A percentile compares a stretch with the other conserved stretches of the same genome.
Conservation (phyloP, 2,888 invertebrate species). For the Leucophenga maculata region DNA sequence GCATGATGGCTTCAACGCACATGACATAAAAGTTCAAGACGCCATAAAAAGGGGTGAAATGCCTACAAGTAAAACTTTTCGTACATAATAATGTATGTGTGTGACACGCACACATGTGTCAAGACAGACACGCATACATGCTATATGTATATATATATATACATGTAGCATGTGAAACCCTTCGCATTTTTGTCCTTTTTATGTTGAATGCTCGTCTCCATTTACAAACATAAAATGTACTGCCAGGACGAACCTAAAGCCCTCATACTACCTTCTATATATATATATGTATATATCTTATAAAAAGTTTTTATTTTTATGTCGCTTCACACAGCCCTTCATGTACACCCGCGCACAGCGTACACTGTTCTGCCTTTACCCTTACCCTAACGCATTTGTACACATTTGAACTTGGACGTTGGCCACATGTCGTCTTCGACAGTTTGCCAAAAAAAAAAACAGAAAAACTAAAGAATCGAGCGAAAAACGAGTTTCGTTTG, state of each 20-base stretch:
- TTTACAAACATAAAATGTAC: conserved; percentile 35
- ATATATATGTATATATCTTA: conserved; percentile 51
- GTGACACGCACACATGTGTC: conserved; percentile 48
- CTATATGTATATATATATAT: too few relatives aligned
- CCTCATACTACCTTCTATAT: conserved; percentile 32
- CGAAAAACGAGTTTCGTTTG: conserved; percentile 44
- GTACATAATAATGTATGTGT: conserved; percentile 44
- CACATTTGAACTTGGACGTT: conserved; percentile 57
- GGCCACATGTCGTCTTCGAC: conserved; percentile 58
- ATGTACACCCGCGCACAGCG: neutral
- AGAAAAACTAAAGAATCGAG: conserved; percentile 43
- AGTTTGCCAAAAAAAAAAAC: conserved; percentile 24
- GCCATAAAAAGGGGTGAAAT: conserved; percentile 64
- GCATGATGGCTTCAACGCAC: conserved; percentile 27
- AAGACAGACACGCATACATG: conserved; percentile 43
- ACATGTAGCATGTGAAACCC: too few relatives aligned
- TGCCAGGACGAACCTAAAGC: conserved; percentile 43
- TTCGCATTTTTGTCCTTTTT: neutral
- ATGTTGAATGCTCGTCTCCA: neutral
- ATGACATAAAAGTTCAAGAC: conserved; percentile 62
- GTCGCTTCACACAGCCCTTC: conserved; percentile 45
- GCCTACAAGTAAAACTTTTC: conserved; percentile 51
- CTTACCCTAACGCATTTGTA: conserved; percentile 47
- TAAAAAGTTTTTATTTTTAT: conserved; percentile 64
- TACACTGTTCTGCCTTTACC: conserved; percentile 32